phyloP scores from a whole-genome alignment of 2,797 vertebrate genomes.

The Pteronotus mesoamericanus region DNA sequence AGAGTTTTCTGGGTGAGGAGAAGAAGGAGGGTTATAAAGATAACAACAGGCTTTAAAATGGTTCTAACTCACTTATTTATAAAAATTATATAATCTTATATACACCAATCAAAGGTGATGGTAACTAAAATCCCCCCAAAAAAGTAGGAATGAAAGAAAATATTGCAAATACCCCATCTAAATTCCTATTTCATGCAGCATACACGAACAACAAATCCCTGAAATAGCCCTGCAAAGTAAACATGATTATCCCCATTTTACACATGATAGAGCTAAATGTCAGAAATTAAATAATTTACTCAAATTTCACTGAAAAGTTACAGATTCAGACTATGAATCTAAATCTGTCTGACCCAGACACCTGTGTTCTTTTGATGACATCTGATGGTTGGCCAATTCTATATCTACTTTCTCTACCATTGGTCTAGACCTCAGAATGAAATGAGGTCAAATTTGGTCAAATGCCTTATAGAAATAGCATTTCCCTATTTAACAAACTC shows the following conservation, averaged over 20 bases:
- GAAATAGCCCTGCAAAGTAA: background rate
- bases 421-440: background rate
- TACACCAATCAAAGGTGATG: background rate
- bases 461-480: background rate
- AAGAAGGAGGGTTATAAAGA: background rate
- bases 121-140: background rate
- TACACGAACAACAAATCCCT: background rate
- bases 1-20: background rate
- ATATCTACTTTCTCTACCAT: background rate
- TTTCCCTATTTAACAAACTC: background rate
- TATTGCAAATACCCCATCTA: background rate
- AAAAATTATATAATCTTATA: background rate
- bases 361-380: background rate
- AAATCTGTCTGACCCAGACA: background rate
- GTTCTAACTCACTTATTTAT: background rate
- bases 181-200: background rate
- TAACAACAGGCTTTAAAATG: background rate
- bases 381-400: background rate
- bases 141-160: background rate
- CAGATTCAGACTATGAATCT: background rate
- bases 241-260: background rate
- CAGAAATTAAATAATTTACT: background rate
- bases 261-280: background rate
- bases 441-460: background rate
- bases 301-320: background rate